These are phyloP conservation scores for Megaustenia siamemsis DNA, from an alignment of 2,888 invertebrate genomes.

Conservation along the genomic window DNA sequence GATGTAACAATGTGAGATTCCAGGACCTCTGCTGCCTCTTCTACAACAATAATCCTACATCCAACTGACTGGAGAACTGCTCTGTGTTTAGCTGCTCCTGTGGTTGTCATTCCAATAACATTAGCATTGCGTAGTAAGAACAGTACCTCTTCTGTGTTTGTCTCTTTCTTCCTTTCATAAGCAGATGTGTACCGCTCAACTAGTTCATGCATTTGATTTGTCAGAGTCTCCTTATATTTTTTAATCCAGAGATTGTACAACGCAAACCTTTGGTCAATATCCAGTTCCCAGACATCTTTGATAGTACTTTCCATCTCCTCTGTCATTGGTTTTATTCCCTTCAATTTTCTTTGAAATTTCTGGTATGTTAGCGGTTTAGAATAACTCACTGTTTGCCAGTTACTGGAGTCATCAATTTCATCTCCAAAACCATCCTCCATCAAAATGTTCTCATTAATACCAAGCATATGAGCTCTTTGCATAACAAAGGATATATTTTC, in stretches of 20 bases:
- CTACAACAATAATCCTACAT: conserved; percentile 83
- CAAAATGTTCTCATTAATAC: neutral
- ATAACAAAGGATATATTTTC: conserved; percentile 26
- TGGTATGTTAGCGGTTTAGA: neutral
- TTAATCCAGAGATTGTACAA: conserved; percentile 74
- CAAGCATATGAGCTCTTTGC: conserved; percentile 6
- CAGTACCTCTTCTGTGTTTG: conserved; percentile 62
- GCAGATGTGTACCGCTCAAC: conserved; percentile 60
- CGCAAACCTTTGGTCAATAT: conserved; percentile 40
- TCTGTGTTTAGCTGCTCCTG: conserved; percentile 76
- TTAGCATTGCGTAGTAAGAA: conserved; percentile 64
- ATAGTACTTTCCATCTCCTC: conserved; percentile 61
- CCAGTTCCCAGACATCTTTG: conserved; percentile 63
- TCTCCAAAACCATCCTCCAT: neutral
- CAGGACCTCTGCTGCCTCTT: conserved; percentile 89
- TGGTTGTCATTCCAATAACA: conserved; percentile 79
- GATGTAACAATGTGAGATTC: conserved; percentile 90
- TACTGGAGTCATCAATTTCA: neutral
- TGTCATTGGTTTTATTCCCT: conserved; percentile 57
- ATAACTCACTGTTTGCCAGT: neutral
- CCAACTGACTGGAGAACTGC: conserved; percentile 70
- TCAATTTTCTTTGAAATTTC: conserved; percentile 23
- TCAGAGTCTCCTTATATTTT: conserved; percentile 58
- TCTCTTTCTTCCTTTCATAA: conserved; percentile 60
- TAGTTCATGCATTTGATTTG: conserved; percentile 53